Conservation (phyloP, 1,140 invertebrate genomes). For the Rhyzopertha dominica region DNA sequence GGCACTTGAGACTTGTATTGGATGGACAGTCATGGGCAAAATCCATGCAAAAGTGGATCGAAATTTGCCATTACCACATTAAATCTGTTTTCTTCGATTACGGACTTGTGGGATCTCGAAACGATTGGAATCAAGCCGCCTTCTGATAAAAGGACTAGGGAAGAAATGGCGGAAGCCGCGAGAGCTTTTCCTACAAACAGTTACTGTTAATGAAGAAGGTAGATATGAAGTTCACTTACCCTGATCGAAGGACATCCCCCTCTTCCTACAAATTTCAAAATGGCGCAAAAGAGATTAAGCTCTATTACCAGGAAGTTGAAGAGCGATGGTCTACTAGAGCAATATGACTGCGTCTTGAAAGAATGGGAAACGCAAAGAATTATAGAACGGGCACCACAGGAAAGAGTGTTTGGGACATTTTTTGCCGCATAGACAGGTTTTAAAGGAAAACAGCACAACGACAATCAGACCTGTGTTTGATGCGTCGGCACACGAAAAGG, state of each 20-base stretch:
- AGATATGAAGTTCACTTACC: slow-evolving; percentile 17
- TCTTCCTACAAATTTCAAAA: slow-evolving; percentile 7
- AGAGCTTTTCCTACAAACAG: slow-evolving; percentile 1
- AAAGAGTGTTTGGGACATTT: slow-evolving; percentile 20
- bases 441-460: slow-evolving; percentile 21
- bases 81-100: too few relatives aligned
- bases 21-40: slow-evolving; percentile 39
- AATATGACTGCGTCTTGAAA: slow-evolving; percentile 7
- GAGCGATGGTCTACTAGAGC: slow-evolving; percentile 2
- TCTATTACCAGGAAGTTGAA: slow-evolving; percentile 11
- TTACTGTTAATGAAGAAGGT: slow-evolving; percentile 6
- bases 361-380: slow-evolving; percentile 10
- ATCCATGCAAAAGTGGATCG: slow-evolving; percentile 2
- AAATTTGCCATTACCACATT: slow-evolving; percentile 2
- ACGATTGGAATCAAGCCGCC: slow-evolving; percentile 15
- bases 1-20: slow-evolving; percentile 37
- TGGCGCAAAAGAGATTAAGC: slow-evolving; percentile 15
- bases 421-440: slow-evolving; percentile 23
- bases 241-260: slow-evolving; percentile 15
- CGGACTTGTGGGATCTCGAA: slow-evolving; percentile 18
- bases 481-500: slow-evolving; percentile 24
- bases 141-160: slow-evolving; percentile 1
- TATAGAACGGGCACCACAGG: slow-evolving; percentile 4
- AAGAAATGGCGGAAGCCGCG: slow-evolving; percentile 7
- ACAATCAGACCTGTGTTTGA: slow-evolving; percentile 24